Percentiles rank a stretch among this genome's conserved stretches.
These are phyloP conservation scores for Tetragnatha montana DNA, from an alignment of 2,888 invertebrate species.

Conservation along the genomic window DNA sequence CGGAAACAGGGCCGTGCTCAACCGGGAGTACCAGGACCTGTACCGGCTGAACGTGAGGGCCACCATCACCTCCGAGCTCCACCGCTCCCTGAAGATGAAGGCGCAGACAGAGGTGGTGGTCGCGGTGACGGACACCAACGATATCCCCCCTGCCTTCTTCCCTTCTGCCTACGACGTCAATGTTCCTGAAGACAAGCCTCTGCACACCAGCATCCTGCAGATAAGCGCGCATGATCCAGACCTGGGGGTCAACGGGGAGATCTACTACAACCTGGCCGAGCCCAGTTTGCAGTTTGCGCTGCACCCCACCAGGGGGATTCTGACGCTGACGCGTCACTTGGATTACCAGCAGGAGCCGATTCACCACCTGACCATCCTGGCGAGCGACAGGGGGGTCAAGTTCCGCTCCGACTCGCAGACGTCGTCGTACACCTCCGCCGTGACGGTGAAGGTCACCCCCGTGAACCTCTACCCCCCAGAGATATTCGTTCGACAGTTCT, in stretches of 20 bases:
- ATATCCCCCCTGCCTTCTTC: conserved; percentile 94
- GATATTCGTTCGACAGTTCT: conserved; percentile 77
- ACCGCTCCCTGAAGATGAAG: conserved; percentile 79
- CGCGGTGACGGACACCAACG: conserved; percentile 88
- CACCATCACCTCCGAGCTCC: conserved; percentile 77
- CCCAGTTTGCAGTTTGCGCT: conserved; percentile 88
- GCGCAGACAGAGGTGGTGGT: conserved; percentile 85
- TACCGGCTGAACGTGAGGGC: conserved; percentile 88
- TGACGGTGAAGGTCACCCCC: conserved; percentile 83
- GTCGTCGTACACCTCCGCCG: conserved; percentile 84
- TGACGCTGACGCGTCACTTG: conserved; percentile 87
- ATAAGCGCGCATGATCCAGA: conserved; percentile 95
- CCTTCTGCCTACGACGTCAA: conserved; percentile 89
- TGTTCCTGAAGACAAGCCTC: conserved; percentile 91
- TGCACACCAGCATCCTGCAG: conserved; percentile 84
- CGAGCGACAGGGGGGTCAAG: conserved; percentile 87
- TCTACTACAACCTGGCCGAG: conserved; percentile 93
- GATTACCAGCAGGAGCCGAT: conserved; percentile 82
- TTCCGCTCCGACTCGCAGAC: conserved; percentile 78
- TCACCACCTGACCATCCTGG: conserved; percentile 87
- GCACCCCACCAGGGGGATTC: conserved; percentile 92
- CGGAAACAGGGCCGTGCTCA: conserved; percentile 89
- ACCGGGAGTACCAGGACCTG: conserved; percentile 91
- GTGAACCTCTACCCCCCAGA: conserved; percentile 92
- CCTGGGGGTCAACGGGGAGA: conserved; percentile 94